Percentiles rank a stretch among this genome's conserved stretches.
Evolutionary conservation across 2,113 vertebrate genomes (phyloP).

Genomic region (Zosterops japonicus): DNA sequence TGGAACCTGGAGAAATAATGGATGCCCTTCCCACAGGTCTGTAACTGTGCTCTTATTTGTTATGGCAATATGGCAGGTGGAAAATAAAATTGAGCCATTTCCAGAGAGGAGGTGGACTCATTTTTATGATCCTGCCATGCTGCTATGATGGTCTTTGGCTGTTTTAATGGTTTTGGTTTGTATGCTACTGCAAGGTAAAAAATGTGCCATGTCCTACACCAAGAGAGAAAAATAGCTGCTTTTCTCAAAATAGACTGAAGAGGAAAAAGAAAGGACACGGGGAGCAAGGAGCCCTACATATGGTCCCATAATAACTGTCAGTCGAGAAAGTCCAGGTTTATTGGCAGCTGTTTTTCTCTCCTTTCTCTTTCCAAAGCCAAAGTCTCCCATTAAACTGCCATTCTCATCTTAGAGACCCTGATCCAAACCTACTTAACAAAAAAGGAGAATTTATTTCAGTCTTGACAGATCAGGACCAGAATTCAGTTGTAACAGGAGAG

Average conservation of each 20-base stretch:
- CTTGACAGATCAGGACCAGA: background rate
- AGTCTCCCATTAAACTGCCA: background rate
- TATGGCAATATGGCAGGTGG: conserved; percentile 23
- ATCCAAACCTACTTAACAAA: background rate
- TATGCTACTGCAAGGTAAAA: conserved; percentile 33
- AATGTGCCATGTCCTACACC: conserved; percentile 12
- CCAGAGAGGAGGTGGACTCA: conserved; percentile 31
- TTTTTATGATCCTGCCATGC: conserved; percentile 51
- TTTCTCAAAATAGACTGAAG: background rate
- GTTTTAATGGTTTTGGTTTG: conserved; percentile 44
- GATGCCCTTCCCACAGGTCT: conserved; percentile 5
- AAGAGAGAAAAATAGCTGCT: background rate
- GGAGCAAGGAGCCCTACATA: background rate
- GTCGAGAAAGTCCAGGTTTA: background rate
- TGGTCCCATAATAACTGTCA: background rate
- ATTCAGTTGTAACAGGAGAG: background rate
- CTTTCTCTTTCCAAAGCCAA: background rate
- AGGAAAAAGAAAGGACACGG: background rate
- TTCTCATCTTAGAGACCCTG: background rate
- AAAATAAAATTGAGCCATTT: conserved; percentile 52
- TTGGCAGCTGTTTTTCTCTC: background rate
- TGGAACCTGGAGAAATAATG: background rate
- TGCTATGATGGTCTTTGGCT: conserved; percentile 44
- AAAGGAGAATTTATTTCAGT: background rate
- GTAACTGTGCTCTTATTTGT: conserved; percentile 23